Evolutionary conservation across 2,797 vertebrate genomes (phyloP), one percentile per base, ranked within the genome.

Genomic region (Brachyalestes nurse): DNA sequence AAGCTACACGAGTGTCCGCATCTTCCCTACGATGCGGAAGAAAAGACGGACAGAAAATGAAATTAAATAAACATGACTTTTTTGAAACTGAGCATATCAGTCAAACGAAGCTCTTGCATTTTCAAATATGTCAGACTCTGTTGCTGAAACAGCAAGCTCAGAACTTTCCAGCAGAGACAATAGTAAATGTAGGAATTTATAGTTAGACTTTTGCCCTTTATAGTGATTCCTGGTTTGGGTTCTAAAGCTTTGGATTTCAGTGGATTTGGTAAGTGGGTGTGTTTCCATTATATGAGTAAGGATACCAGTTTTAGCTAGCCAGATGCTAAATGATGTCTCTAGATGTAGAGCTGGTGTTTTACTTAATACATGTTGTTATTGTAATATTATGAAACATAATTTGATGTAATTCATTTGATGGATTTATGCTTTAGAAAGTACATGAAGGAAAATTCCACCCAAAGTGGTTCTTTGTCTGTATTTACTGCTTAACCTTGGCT

Each of bases 301-400:
- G 53, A 57, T 66, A 0, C 45, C 21, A 38, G 28, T 64, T 25
- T 38, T 19, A 19, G 5, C 61, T 64, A 38, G 2, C 9, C 25
- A 34, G 25, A 40, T 42, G 10, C 25, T 60, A 13, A n/a, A 21
- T 67, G 65, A 17, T 38, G 28, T 72, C n/a, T 67, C 40, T 16
- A 65, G 10, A 67, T 34, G 34, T 16, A 47, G 9, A 10, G 7
- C 28, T 55, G 23, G 9, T 78, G 80, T 90, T 88, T 85, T 23
- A 21, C n/a, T 69, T 21, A 45, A 14, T 9, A 5, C 47, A n/a
- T 47, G 4, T n/a, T 19, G 17, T 40, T 5, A 17, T 40, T 10
- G 1, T 17, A 16, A 4, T 65, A 28, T 38, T 65, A 38, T 65
- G 28, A 65, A 38, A 65, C 40, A 34, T 34, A 1, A 2, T 47